Evolutionary conservation across 2,797 vertebrate genomes (phyloP).

Genomic region (Ptychadena robeensis): DNA sequence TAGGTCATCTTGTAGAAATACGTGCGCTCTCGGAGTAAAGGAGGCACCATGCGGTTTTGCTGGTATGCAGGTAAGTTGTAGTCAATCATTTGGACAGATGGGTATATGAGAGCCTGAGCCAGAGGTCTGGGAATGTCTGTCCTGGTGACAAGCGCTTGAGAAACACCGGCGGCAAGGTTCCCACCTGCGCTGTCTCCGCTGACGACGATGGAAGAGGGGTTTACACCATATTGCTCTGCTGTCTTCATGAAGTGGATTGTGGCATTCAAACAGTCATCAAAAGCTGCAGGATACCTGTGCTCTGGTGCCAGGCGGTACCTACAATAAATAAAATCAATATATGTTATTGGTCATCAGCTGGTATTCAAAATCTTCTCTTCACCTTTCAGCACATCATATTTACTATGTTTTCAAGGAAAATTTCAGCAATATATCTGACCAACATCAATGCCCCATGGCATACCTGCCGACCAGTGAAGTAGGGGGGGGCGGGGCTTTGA

Average conservation of each 20-base stretch:
- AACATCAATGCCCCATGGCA: too few species aligned
- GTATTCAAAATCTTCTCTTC: too few species aligned
- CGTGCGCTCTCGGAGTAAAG: conserved; percentile 71
- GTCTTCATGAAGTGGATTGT: conserved; percentile 80
- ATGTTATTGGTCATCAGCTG: too few species aligned
- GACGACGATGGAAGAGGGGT: conserved; percentile 75
- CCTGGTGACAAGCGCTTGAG: conserved; percentile 71
- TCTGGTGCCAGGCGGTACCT: conserved; percentile 81
- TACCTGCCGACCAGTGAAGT: too few species aligned
- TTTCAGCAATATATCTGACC: too few species aligned
- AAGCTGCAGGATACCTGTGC: conserved; percentile 73
- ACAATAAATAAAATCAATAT: conserved; percentile 21
- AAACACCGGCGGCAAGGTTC: conserved; percentile 72
- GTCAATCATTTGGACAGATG: conserved; percentile 77
- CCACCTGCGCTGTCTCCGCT: conserved; percentile 84
- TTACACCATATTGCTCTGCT: conserved; percentile 76
- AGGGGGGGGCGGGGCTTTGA: too few species aligned
- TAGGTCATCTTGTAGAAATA: conserved; percentile 72
- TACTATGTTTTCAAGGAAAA: too few species aligned
- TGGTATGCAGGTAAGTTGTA: conserved; percentile 84
- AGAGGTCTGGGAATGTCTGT: conserved; percentile 77
- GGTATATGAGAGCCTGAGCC: conserved; percentile 85
- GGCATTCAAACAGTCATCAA: conserved; percentile 77
- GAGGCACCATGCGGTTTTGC: conserved; percentile 77
- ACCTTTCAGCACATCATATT: too few species aligned